These are phyloP conservation scores for Anthrax anthrax DNA, from an alignment of 2,888 invertebrate species.

Conservation along the genomic window DNA sequence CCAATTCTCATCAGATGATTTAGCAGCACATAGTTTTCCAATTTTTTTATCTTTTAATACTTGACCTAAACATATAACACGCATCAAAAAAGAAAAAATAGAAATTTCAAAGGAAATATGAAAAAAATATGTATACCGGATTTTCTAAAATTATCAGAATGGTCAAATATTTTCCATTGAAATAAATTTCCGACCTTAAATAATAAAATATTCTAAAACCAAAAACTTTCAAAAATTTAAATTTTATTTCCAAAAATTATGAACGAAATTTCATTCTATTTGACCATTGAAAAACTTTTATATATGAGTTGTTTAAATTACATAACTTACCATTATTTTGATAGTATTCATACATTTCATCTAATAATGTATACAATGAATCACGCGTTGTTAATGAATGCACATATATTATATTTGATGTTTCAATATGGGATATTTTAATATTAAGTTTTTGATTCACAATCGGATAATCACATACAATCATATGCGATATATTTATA, in stretches of 20 bases:
- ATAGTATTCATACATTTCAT: slow-evolving; percentile 42
- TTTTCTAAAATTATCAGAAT: too few relatives aligned
- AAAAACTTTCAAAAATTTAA: too few relatives aligned
- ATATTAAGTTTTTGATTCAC: slow-evolving; percentile 42
- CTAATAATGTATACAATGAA: slow-evolving; percentile 39
- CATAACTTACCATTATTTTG: slow-evolving; percentile 32
- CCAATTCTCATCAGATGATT: slow-evolving; percentile 52
- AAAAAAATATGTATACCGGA: too few relatives aligned
- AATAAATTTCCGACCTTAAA: too few relatives aligned
- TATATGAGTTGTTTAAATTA: not conserved
- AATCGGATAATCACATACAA: slow-evolving; percentile 51
- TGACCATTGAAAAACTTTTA: too few relatives aligned
- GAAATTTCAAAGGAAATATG: not conserved
- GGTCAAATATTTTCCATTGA: too few relatives aligned
- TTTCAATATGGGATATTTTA: slow-evolving; percentile 43
- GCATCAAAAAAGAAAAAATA: not conserved
- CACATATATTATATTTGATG: slow-evolving; percentile 46
- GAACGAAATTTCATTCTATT: too few relatives aligned
- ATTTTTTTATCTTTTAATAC: slow-evolving; percentile 34
- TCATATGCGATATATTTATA: slow-evolving; percentile 28
- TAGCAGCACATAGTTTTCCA: slow-evolving; percentile 46
- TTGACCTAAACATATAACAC: slow-evolving; percentile 20
- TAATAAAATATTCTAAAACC: too few relatives aligned
- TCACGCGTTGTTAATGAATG: slow-evolving; percentile 42
- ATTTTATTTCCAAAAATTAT: too few relatives aligned